Base-by-base conservation (phyloP, 2,113 vertebrate genomes). In the Sarotherodon lohbergeri region DNA sequence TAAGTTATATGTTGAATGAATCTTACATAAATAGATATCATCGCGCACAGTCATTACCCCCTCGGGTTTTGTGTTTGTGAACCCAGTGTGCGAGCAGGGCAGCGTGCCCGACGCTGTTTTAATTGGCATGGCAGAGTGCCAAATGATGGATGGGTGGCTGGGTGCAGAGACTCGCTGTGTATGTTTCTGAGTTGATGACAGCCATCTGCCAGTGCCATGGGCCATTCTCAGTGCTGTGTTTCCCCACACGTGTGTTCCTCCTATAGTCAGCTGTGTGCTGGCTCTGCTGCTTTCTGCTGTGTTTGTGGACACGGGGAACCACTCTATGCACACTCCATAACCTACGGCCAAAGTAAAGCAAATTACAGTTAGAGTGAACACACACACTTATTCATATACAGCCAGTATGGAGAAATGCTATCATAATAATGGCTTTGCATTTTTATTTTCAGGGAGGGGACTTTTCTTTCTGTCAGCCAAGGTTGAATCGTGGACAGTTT, bases 41-140 rank as follows among this genome's bases (percentile, higher is more conserved):
- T 81, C 59, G 36, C 34, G 57, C 59, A 78, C 61, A 85, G 34
- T 39, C 56, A 19, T 80, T 81, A 34, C 84, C 84, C 85, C 78
- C 34, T 46, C 68, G 76, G 88, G 79, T 83, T 88, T 10, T 92
- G 89, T 93, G 88, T 93, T 91, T 94, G 87, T 93, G 86, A 86
- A 81, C 82, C 83, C 86, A 81, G 90, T 86, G 90, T 90, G 88
- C 7, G 46, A 80, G 80, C 83, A 91, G 92, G 92, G 88, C 90
- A 85, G 79, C 4, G 50, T 84, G 92, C 92, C 92, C 84, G 34
- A 41, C 19, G 76, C 88, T 36, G 87, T 50, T 93, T 94, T 96
- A 95, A 95, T 96, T 95, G 93, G 89, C 87, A 90, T 95, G 95
- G 94, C 92, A 22, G 43, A 71, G 80, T 57, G 93, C 94, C 95